These are phyloP conservation scores for Cephalophus harveyi DNA, from an alignment of 2,113 vertebrate genomes.

Conservation along the genomic window DNA sequence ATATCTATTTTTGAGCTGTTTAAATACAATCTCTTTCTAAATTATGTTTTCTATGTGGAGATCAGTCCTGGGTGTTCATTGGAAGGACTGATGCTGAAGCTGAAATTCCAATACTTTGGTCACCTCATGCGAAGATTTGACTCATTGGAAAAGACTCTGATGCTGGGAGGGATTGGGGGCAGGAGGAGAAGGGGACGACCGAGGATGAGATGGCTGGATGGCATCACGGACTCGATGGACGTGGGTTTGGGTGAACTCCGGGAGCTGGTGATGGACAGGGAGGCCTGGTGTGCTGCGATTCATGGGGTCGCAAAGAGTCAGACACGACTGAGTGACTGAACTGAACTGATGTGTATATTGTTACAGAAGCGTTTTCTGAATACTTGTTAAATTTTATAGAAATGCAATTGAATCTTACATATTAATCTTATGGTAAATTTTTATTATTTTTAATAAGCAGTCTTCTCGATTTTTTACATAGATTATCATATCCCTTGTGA, in stretches of 20 bases:
- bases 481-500: not conserved
- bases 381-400: not conserved
- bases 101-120: no score
- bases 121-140: accelerated
- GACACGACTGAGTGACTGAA: no score
- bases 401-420: not conserved
- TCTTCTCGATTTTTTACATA: not conserved
- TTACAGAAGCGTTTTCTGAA: not conserved
- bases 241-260: accelerated
- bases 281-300: no score
- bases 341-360: not conserved
- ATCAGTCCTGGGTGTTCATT: no score
- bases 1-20: not conserved
- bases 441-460: not conserved
- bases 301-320: no score
- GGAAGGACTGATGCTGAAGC: no score
- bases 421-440: not conserved
- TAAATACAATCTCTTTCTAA: not conserved
- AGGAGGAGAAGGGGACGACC: no score
- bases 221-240: accelerated
- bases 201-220: no score
- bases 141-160: no score
- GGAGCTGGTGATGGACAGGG: no score
- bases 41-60: not conserved
- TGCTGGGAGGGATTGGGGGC: no score